phyloP scores from a whole-genome alignment of 2,113 vertebrate species.

The Ammodytes dubius region DNA sequence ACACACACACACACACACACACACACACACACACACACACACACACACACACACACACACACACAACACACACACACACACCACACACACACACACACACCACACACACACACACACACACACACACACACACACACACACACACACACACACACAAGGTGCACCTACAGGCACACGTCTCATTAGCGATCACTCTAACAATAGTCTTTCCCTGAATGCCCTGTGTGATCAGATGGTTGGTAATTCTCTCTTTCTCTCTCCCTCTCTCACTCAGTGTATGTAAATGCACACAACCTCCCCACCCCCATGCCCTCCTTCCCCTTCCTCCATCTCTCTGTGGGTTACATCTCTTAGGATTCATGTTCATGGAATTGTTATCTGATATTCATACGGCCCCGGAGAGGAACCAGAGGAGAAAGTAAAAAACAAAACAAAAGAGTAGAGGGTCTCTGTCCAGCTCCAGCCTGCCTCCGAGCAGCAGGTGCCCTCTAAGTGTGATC shows the following conservation, averaged over 20 bases:
- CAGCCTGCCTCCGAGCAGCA: not conserved
- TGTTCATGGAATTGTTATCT: conserved; percentile 62
- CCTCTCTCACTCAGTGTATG: conserved; percentile 3
- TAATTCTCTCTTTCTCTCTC: conserved; percentile 49
- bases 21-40: conserved; percentile 35
- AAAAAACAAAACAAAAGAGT: not conserved
- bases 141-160: not conserved
- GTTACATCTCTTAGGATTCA: conserved; percentile 54
- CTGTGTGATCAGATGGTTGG: conserved; percentile 60
- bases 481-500: not conserved
- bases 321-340: conserved; percentile 20
- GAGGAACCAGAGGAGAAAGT: conserved; percentile 12
- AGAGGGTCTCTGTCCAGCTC: no score
- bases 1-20: conserved; percentile 49
- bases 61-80: conserved; percentile 23
- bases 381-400: conserved; percentile 40
- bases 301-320: not conserved
- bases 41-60: conserved; percentile 20
- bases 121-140: no score
- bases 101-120: not conserved
- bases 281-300: not conserved
- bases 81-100: not conserved
- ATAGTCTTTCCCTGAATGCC: conserved; percentile 58
- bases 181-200: conserved; percentile 71
- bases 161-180: conserved; percentile 47